A percentile compares a stretch with the other conserved stretches of the same genome.
phyloP scores from a whole-genome alignment of 2,888 invertebrate species.

The Caenorhabditis sp. region DNA sequence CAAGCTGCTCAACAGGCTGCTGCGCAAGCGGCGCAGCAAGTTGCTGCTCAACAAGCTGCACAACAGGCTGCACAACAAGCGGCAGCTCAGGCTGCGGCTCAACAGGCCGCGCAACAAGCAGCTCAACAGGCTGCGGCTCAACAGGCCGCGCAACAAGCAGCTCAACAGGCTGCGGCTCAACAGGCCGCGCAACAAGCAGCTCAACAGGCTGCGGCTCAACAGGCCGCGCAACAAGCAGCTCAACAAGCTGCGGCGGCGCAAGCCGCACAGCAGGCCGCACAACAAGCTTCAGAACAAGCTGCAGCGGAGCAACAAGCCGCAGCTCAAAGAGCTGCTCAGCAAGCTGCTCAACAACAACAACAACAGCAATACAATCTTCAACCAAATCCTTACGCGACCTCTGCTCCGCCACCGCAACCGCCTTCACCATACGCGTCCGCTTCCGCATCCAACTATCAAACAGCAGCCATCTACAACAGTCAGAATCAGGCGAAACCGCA shows the following conservation, averaged over 20 bases:
- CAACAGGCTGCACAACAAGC: slow-evolving; percentile 20
- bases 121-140: slow-evolving; percentile 29
- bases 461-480: slow-evolving; percentile 32
- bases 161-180: slow-evolving; percentile 13
- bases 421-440: slow-evolving; percentile 5
- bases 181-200: slow-evolving; percentile 22
- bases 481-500: slow-evolving; percentile 32
- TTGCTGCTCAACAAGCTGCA: slow-evolving; percentile 14
- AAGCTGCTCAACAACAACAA: slow-evolving; percentile 26
- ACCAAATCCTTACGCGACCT: slow-evolving; percentile 23
- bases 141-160: slow-evolving; percentile 6
- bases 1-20: slow-evolving; percentile 9
- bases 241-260: no score
- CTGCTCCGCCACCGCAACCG: slow-evolving; percentile 2
- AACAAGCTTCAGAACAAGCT: slow-evolving; percentile 12
- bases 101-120: slow-evolving; percentile 10
- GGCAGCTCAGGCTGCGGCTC: slow-evolving; percentile 14
- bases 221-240: slow-evolving; percentile 2
- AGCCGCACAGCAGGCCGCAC: slow-evolving; percentile 16
- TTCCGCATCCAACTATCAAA: slow-evolving; percentile 34
- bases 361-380: slow-evolving; percentile 20
- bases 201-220: slow-evolving; percentile 26
- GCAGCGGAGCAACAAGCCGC: slow-evolving; percentile 23
- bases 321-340: not conserved
- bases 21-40: slow-evolving; percentile 27